Evolutionary conservation across 2,888 invertebrate species (phyloP).

Genomic region (Oconnorella tubifera): DNA sequence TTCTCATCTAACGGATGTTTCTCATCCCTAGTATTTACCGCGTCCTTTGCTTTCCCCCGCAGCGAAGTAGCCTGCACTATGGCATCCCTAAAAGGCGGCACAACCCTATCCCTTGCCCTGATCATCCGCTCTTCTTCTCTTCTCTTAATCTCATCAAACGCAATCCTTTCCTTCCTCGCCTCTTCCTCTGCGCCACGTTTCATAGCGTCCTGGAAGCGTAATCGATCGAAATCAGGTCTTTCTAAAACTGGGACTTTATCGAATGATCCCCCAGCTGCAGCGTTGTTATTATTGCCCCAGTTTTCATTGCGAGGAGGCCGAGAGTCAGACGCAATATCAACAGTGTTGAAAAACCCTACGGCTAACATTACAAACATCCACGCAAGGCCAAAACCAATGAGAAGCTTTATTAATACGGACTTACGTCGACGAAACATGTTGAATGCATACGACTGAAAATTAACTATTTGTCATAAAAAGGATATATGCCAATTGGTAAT

Average conservation of each 20-base stretch:
- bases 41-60: not conserved
- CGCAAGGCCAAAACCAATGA: not conserved
- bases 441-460: no score
- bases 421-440: not conserved
- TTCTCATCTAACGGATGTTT: constrained; percentile 6
- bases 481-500: no score
- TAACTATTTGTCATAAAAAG: no score
- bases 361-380: not conserved
- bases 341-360: not conserved
- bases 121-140: constrained; percentile 13
- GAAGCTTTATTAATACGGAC: not conserved
- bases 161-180: constrained; percentile 13
- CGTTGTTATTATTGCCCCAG: constrained; percentile 9
- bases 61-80: not conserved
- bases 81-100: constrained; percentile 23
- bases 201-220: constrained; percentile 27
- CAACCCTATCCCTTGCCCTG: constrained; percentile 11
- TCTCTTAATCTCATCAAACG: constrained; percentile 4
- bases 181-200: constrained; percentile 30
- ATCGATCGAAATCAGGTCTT: constrained; percentile 22
- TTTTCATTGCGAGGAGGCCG: not conserved
- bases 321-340: not conserved
- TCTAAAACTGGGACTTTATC: constrained; percentile 20
- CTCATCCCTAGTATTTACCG: not conserved
- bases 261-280: not conserved